phyloP scores from a whole-genome alignment of 2,113 vertebrate species.

The Triplophysa tibetana region DNA sequence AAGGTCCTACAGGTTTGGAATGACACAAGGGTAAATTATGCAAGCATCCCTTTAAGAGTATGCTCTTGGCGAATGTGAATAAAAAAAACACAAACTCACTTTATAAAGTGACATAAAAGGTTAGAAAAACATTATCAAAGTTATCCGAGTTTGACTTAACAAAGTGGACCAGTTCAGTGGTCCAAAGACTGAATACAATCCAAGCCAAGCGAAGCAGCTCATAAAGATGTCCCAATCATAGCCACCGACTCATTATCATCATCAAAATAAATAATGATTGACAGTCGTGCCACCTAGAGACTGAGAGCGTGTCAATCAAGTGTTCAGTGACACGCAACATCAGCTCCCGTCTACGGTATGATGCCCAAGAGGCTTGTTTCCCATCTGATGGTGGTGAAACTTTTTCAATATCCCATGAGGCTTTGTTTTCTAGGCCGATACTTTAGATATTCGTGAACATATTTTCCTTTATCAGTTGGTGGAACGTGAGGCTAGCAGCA shows the following conservation, averaged over 20 bases:
- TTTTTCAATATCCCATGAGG: constrained; percentile 15
- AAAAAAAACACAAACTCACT: neutral
- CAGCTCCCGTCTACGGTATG: constrained; percentile 31
- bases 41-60: too few species aligned
- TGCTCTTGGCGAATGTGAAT: too few species aligned
- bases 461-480: too few species aligned
- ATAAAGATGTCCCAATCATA: constrained; percentile 1
- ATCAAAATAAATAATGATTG: constrained; percentile 39
- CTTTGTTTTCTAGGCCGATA: neutral
- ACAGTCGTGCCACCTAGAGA: constrained; percentile 32
- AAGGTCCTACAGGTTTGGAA: too few species aligned
- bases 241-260: neutral
- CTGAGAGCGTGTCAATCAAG: constrained; percentile 48
- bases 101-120: too few species aligned
- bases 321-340: constrained; percentile 34
- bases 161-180: neutral
- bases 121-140: neutral
- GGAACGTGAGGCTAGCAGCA: too few species aligned
- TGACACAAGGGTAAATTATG: too few species aligned
- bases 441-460: neutral
- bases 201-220: neutral
- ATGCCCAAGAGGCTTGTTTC: constrained; percentile 31
- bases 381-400: neutral
- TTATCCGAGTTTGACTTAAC: neutral
- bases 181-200: constrained; percentile 15